Evolutionary conservation across 2,888 invertebrate genomes (phyloP).

Genomic region (Andrena marginata): DNA sequence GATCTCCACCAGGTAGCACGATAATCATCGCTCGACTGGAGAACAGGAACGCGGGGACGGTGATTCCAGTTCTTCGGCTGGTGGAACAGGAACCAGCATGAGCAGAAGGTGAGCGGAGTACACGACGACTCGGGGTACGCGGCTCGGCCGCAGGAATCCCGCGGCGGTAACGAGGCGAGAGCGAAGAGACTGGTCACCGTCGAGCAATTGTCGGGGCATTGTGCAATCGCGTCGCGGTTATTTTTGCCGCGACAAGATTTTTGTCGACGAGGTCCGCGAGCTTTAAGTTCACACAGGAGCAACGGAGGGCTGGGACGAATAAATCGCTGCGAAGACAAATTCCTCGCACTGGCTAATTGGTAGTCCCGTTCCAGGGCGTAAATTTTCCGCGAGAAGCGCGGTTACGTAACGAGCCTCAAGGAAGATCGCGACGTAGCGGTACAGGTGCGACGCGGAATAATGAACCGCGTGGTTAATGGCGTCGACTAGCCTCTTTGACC

Average conservation of each 20-base stretch:
- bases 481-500: not conserved
- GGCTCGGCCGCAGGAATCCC: slow-evolving; percentile 29
- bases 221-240: slow-evolving; percentile 52
- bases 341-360: slow-evolving; percentile 47
- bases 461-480: slow-evolving; percentile 42
- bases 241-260: slow-evolving; percentile 37
- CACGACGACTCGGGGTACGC: slow-evolving; percentile 27
- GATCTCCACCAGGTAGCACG: slow-evolving; percentile 50
- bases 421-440: slow-evolving; percentile 51
- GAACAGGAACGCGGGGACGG: slow-evolving; percentile 60
- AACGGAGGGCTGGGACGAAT: slow-evolving; percentile 6
- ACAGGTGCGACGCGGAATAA: slow-evolving; percentile 53
- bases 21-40: slow-evolving; percentile 63
- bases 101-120: slow-evolving; percentile 18
- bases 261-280: not conserved
- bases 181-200: slow-evolving; percentile 54
- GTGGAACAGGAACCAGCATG: slow-evolving; percentile 19
- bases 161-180: slow-evolving; percentile 58
- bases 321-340: slow-evolving; percentile 51
- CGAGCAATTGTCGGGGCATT: slow-evolving; percentile 60
- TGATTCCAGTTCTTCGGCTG: slow-evolving; percentile 69
- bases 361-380: slow-evolving; percentile 46
- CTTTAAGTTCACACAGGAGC: not conserved
- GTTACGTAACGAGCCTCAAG: slow-evolving; percentile 51
- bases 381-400: slow-evolving; percentile 36